These are phyloP conservation scores for Passer montanus DNA, from an alignment of 2,113 vertebrate species.

Conservation along the genomic window DNA sequence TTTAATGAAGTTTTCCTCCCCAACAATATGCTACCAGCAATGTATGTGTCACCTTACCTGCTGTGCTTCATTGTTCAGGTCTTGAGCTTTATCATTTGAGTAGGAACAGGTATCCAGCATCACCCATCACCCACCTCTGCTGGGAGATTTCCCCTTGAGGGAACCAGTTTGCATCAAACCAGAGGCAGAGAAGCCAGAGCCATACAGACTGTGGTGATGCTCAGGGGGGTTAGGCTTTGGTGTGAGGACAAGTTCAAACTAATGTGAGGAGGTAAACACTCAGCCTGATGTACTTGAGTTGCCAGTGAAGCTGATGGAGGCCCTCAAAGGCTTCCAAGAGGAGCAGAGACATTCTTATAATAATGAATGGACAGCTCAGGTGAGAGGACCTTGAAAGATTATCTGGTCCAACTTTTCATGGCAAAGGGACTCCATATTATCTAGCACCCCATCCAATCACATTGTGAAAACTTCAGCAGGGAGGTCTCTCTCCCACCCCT, in stretches of 20 bases:
- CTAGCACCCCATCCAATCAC: background rate
- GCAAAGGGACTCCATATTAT: background rate
- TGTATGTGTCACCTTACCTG: background rate
- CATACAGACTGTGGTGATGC: background rate
- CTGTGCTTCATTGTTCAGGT: background rate
- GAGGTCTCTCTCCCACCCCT: background rate
- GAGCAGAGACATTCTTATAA: background rate
- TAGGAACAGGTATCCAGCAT: background rate
- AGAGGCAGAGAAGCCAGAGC: background rate
- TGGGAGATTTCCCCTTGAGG: background rate
- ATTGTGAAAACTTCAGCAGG: background rate
- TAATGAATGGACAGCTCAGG: background rate
- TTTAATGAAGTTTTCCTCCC: background rate
- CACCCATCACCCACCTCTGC: background rate
- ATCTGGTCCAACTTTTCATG: fast-evolving
- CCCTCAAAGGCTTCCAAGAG: background rate
- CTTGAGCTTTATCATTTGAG: background rate
- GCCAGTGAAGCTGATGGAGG: background rate
- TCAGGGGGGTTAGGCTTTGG: background rate
- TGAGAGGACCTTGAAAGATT: background rate
- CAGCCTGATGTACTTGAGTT: background rate
- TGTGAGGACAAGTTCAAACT: background rate
- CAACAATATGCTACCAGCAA: background rate
- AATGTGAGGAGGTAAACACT: background rate
- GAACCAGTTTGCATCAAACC: background rate